These are phyloP conservation scores for Onychomys torridus DNA, from an alignment of 2,797 vertebrate species.

Conservation along the genomic window DNA sequence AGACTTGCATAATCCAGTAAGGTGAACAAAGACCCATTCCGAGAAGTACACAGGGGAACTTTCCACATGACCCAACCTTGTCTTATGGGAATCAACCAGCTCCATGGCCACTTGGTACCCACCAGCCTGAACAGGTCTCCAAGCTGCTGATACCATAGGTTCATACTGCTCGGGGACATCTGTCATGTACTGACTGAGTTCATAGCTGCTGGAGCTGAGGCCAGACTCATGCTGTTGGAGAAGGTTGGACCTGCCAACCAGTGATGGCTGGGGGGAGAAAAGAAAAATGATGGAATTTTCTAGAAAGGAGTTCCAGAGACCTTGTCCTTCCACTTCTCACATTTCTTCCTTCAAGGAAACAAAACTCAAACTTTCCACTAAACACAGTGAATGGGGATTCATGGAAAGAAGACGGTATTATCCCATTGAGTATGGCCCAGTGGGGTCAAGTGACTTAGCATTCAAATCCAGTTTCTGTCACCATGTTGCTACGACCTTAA, in stretches of 20 bases:
- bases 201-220: conserved; percentile 92
- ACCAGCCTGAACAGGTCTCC: conserved; percentile 86
- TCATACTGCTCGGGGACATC: conserved; percentile 82
- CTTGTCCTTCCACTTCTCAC: not conserved
- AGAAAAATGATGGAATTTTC: not conserved
- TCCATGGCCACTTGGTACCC: not conserved
- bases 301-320: not conserved
- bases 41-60: not conserved
- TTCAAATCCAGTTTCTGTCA: not conserved
- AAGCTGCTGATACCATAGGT: conserved; percentile 30
- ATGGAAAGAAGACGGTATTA: not conserved
- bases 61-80: not conserved
- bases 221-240: conserved; percentile 91
- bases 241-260: conserved; percentile 75
- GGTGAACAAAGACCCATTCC: not conserved
- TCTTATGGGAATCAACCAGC: not conserved
- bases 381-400: not conserved
- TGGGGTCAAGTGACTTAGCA: not conserved
- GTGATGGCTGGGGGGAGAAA: not conserved
- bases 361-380: not conserved
- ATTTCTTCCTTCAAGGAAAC: not conserved
- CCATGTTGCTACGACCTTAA: not conserved
- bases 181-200: conserved; percentile 94
- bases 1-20: not conserved
- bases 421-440: not conserved